phyloP scores from a whole-genome alignment of 2,113 vertebrate genomes.

The Ariopsis seemanni region DNA sequence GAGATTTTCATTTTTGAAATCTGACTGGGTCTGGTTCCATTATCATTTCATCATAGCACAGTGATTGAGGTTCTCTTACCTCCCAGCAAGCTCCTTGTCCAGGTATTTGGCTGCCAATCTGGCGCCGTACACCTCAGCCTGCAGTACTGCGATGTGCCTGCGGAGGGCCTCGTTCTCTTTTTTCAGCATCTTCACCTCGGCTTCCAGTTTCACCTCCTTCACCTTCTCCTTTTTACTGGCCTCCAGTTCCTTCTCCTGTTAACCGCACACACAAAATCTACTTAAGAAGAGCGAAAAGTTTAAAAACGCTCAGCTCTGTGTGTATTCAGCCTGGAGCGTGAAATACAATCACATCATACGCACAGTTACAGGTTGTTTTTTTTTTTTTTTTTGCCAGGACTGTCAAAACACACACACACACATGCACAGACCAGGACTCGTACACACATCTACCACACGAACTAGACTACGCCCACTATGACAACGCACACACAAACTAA shows the following conservation, averaged over 20 bases:
- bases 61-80: conserved; percentile 68
- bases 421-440: conserved; percentile 17
- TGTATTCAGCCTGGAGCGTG: background rate
- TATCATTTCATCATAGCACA: too few relatives aligned
- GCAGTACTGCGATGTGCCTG: conserved; percentile 94
- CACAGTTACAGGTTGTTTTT: too few relatives aligned
- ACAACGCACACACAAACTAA: background rate
- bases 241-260: conserved; percentile 87
- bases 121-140: conserved; percentile 98
- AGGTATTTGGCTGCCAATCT: conserved; percentile 95
- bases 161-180: conserved; percentile 97
- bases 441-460: conserved; percentile 23
- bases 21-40: too few relatives aligned
- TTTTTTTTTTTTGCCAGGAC: too few relatives aligned
- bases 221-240: conserved; percentile 92
- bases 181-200: conserved; percentile 84
- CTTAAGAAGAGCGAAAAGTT: background rate
- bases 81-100: conserved; percentile 96
- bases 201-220: conserved; percentile 88
- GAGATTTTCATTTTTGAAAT: background rate
- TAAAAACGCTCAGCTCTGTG: background rate
- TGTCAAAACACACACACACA: conserved; percentile 17
- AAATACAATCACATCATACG: background rate
- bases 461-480: background rate
- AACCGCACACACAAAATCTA: background rate